Conservation (phyloP, 92 coral and sea anemone species). For the Paragorgia papillata region DNA sequence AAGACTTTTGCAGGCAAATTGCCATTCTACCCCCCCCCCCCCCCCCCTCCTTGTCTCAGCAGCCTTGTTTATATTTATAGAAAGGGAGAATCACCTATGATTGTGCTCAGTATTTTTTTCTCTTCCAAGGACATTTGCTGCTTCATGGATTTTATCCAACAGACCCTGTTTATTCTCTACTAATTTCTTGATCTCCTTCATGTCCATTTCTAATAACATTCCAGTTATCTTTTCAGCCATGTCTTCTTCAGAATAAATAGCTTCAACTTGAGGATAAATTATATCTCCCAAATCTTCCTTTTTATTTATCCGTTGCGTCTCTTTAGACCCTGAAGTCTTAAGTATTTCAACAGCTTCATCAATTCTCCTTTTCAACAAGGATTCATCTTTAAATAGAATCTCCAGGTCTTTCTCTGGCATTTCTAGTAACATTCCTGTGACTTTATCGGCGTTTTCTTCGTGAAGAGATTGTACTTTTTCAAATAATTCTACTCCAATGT, state of each 20-base stretch:
- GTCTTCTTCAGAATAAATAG: slow-evolving; percentile 17
- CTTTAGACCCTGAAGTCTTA: not conserved
- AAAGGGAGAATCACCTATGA: slow-evolving; percentile 4
- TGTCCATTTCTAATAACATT: slow-evolving; percentile 54
- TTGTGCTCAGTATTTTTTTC: not conserved
- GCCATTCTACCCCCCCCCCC: no score
- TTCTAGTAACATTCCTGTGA: slow-evolving; percentile 86
- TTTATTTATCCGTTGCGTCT: not conserved
- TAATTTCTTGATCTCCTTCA: slow-evolving; percentile 49
- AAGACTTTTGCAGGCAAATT: no score
- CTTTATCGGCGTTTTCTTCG: slow-evolving; percentile 60
- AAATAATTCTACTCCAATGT: slow-evolving; percentile 53
- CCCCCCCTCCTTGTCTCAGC: no score
- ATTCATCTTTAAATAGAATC: slow-evolving; percentile 45
- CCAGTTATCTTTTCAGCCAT: slow-evolving; percentile 24
- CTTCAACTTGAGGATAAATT: not conserved
- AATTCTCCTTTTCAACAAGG: slow-evolving; percentile 56
- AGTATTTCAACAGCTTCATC: slow-evolving; percentile 53
- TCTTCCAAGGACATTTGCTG: slow-evolving; percentile 43
- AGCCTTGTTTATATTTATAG: no score
- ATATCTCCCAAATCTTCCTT: not conserved
- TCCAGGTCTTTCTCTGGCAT: slow-evolving; percentile 54
- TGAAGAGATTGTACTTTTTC: slow-evolving; percentile 59
- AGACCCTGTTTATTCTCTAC: slow-evolving; percentile 34
- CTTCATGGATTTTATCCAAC: slow-evolving; percentile 60